Base-by-base conservation (phyloP, 2,888 invertebrate species). In the Patella pellucida region DNA sequence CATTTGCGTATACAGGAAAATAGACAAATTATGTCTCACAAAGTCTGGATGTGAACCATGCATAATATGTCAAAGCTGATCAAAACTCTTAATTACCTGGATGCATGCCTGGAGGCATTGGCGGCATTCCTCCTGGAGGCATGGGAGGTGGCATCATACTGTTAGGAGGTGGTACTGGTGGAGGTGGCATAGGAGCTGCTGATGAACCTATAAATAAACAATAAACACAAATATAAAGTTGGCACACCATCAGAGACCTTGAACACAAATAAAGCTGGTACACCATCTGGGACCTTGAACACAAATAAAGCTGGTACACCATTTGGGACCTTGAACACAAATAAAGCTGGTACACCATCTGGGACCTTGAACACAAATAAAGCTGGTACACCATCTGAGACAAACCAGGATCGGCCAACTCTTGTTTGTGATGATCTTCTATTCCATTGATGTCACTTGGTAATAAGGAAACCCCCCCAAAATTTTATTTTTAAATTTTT, bases 101-200 rank as follows among this genome's bases (percentile, higher is more conserved):
- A 15, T 62, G 73, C 69, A 73, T 73, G 15, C 71, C 68, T 27
- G 75, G 72, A n/a, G 77, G 77, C 27, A 69, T 68, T 12, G 81
- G 83, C 2, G 83, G 83, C 76, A 82, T 78, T 15, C 82, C 81
- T 19, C 74, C 72, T 31, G 84, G 84, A n/a, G 84, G 84, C n/a
- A 84, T 79, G 12, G 85, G 85, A n/a, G 85, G 85, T 31, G 85
- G 84, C 85, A 87, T 86, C 11, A 68, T 52, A 31, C 52, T 52
- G 67, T 69, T 69, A 15, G 84, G 84, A 62, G 82, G 83, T 14
- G 82, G 86, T 78, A 84, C 82, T 56, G 77, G 84, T 72, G 84
- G 84, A n/a, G 82, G 84, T 27, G 80, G 83, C 52, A 83, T 70
- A 54, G 73, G 50, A 74, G 76, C 51, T 68, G 78, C 27, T 73